phyloP scores from a whole-genome alignment of 64 coral and sea anemone species.

The Montipora cactus region DNA sequence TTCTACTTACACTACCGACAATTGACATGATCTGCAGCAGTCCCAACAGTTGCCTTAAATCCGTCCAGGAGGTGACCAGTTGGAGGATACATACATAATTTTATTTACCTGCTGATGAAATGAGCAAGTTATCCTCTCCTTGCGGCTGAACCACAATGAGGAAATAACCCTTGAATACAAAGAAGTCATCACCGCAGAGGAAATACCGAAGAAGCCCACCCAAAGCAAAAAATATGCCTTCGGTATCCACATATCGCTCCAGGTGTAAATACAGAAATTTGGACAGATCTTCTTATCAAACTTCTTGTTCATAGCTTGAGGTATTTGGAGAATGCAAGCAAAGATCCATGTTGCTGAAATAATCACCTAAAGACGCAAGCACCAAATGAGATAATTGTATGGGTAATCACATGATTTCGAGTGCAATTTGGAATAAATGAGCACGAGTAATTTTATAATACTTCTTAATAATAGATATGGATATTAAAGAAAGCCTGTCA shows the following conservation, averaged over 20 bases:
- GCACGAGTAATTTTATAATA: background rate
- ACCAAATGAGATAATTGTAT: background rate
- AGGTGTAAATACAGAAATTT: background rate
- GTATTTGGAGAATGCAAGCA: background rate
- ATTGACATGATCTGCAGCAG: no score
- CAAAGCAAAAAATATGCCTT: background rate
- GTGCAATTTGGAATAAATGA: no score
- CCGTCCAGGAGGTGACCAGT: no score
- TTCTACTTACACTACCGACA: no score
- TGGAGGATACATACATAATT: no score
- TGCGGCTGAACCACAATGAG: background rate
- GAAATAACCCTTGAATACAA: conserved; percentile 13
- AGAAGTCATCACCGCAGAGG: background rate
- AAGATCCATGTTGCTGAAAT: background rate
- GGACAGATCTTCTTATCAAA: background rate
- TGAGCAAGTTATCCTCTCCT: background rate
- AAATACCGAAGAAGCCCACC: background rate
- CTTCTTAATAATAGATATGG: background rate
- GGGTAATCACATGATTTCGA: background rate
- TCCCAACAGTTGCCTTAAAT: no score
- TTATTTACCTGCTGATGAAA: background rate
- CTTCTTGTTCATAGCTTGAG: background rate
- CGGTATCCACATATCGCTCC: background rate
- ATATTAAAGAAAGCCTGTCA: no score
- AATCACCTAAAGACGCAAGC: background rate